These are phyloP conservation scores for Patella pellucida DNA, from an alignment of 2,888 invertebrate species.

Conservation along the genomic window DNA sequence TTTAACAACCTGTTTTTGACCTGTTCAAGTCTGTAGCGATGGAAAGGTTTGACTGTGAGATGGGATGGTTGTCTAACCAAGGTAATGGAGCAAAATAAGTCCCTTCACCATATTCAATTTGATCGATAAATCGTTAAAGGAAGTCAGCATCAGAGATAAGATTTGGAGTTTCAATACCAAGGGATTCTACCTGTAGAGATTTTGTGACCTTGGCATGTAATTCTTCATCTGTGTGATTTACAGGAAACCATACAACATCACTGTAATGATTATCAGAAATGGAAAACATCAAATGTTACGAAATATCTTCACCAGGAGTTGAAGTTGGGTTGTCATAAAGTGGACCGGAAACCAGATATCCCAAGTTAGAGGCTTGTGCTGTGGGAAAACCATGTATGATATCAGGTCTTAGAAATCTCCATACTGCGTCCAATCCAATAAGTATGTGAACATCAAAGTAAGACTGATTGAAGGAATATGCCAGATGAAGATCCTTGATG, in stretches of 20 bases:
- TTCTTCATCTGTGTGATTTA: background rate
- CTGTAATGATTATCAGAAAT: no score
- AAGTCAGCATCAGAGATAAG: background rate
- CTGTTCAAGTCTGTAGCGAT: slow-evolving; percentile 3
- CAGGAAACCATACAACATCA: background rate
- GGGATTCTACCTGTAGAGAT: background rate
- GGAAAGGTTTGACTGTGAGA: background rate
- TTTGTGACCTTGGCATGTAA: background rate
- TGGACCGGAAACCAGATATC: no score
- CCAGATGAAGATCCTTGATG: no score
- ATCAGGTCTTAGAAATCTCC: no score
- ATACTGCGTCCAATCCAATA: no score
- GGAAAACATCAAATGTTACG: no score
- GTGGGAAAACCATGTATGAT: no score
- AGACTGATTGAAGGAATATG: no score
- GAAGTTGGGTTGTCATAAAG: no score
- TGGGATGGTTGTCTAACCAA: background rate
- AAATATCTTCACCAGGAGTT: no score
- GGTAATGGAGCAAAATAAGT: slow-evolving; percentile 1
- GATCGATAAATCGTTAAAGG: background rate
- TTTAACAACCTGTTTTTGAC: background rate
- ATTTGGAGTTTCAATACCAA: background rate
- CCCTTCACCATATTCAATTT: background rate
- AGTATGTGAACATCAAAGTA: no score
- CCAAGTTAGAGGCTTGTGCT: no score